Conservation (phyloP, 2,888 invertebrate genomes). For the Liposcelis brunnea region DNA sequence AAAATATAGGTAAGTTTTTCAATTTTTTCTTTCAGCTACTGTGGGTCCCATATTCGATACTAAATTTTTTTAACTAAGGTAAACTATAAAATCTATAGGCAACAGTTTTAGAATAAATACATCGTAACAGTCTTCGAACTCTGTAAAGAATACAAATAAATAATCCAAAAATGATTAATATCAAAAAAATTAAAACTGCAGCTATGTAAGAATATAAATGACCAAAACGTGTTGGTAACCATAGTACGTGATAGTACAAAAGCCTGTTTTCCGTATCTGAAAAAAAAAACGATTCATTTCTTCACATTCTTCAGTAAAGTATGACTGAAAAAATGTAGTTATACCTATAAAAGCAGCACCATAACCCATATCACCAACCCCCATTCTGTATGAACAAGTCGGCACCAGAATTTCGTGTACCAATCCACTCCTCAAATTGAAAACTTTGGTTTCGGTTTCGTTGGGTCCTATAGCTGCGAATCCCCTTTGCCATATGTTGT, state of each 20-base stretch:
- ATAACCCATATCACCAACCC: slow-evolving; percentile 68
- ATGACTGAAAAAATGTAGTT: slow-evolving; percentile 13
- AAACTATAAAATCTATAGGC: too few relatives aligned
- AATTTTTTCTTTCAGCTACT: too few relatives aligned
- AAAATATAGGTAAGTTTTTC: too few relatives aligned
- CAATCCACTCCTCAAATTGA: slow-evolving; percentile 19
- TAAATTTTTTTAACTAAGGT: too few relatives aligned
- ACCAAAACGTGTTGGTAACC: slow-evolving; percentile 55
- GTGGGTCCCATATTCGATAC: too few relatives aligned
- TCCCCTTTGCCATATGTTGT: slow-evolving; percentile 2
- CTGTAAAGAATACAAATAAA: too few relatives aligned
- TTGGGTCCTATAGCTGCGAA: not conserved
- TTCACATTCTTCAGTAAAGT: not conserved
- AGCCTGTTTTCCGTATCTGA: slow-evolving; percentile 39
- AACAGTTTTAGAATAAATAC: too few relatives aligned
- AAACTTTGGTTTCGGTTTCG: not conserved
- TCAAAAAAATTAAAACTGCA: slow-evolving; percentile 22
- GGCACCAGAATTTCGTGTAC: slow-evolving; percentile 74
- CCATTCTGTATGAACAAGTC: slow-evolving; percentile 95
- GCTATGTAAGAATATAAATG: slow-evolving; percentile 38
- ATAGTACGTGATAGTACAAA: slow-evolving; percentile 54
- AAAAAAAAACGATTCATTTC: too few relatives aligned
- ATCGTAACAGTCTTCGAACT: too few relatives aligned
- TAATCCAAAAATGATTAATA: too few relatives aligned
- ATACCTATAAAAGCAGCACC: slow-evolving; percentile 66